phyloP scores from a whole-genome alignment of 2,888 invertebrate genomes.

The Caenorhabditis doughertyi region DNA sequence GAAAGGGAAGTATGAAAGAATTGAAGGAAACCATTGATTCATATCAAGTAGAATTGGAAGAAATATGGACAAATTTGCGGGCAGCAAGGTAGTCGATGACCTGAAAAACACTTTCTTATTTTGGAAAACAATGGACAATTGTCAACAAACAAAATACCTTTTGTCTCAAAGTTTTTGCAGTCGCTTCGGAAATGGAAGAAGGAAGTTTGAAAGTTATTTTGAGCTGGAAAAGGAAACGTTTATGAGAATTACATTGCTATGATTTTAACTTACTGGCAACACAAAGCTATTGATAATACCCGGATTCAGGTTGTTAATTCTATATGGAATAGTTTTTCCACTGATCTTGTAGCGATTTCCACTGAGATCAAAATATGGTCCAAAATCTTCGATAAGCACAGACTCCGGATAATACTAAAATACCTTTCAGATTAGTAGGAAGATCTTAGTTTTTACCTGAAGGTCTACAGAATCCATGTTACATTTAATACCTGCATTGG shows the following conservation, averaged over 20 bases:
- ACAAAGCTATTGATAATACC: conserved; percentile 46
- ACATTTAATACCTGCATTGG: conserved; percentile 28
- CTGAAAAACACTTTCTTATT: conserved; percentile 36
- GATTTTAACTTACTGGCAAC: conserved; percentile 37
- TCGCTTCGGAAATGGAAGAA: conserved; percentile 24
- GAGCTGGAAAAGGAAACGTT: conserved; percentile 52
- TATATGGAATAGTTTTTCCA: conserved; percentile 65
- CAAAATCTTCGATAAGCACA: conserved; percentile 65
- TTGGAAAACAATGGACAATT: conserved; percentile 1
- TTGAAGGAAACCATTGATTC: neutral
- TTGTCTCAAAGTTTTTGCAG: conserved; percentile 36
- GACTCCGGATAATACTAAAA: conserved; percentile 67
- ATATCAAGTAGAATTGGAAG: conserved; percentile 16
- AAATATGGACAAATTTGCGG: conserved; percentile 45
- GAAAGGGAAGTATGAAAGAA: neutral
- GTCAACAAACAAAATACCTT: conserved; percentile 37
- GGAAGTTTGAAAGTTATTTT: conserved; percentile 44
- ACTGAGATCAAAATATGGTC: conserved; percentile 59
- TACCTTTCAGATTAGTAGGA: too few species aligned
- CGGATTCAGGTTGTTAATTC: conserved; percentile 55
- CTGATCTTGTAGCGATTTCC: conserved; percentile 65
- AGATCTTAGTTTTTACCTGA: neutral
- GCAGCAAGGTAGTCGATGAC: conserved; percentile 56
- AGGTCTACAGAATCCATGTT: conserved; percentile 18
- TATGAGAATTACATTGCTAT: neutral